Evolutionary conservation across 2,888 invertebrate species (phyloP).

Genomic region (Endotricha flammealis): DNA sequence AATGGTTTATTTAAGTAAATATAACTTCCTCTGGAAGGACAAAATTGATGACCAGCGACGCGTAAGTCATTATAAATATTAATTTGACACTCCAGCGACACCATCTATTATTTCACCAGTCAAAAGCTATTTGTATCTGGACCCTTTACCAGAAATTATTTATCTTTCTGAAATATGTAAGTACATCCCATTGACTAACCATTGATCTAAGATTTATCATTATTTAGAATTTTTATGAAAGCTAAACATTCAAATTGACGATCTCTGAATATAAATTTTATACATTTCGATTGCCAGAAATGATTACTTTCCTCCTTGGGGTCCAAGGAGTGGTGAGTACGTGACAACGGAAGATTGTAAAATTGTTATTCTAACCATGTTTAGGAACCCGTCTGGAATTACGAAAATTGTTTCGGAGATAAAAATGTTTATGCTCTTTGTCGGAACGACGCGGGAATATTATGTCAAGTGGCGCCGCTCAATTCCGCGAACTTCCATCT

Average conservation of each 20-base stretch:
- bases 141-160: too few species aligned
- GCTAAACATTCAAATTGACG: conserved; percentile 60
- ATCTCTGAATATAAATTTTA: conserved; percentile 61
- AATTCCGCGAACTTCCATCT: conserved; percentile 1
- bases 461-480: conserved; percentile 16
- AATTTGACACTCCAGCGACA: background rate
- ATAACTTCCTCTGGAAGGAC: too few species aligned
- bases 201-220: conserved; percentile 25
- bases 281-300: conserved; percentile 63
- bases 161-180: too few species aligned
- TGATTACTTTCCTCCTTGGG: conserved; percentile 67
- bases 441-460: conserved; percentile 36
- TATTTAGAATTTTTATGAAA: conserved; percentile 38
- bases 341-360: conserved; percentile 69
- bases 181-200: conserved; percentile 20
- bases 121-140: background rate
- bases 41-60: too few species aligned
- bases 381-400: conserved; percentile 61
- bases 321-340: conserved; percentile 60
- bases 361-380: conserved; percentile 72
- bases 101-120: background rate
- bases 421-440: conserved; percentile 51
- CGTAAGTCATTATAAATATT: too few species aligned
- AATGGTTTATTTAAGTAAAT: too few species aligned
- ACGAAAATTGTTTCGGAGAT: conserved; percentile 66